Evolutionary conservation across 2,113 vertebrate genomes (phyloP).

Genomic region (Hemicordylus capensis): DNA sequence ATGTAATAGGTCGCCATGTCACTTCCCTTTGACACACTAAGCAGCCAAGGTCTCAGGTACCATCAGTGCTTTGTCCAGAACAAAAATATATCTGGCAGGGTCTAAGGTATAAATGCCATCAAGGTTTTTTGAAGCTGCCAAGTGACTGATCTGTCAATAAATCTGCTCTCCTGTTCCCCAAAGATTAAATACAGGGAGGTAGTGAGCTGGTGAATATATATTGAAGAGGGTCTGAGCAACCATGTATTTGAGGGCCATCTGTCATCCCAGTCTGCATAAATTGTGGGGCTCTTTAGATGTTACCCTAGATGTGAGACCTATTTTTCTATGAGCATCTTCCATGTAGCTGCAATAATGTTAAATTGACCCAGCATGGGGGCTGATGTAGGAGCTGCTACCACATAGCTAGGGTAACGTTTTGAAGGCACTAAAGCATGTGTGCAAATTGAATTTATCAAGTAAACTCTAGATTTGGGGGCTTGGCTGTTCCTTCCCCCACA

Average conservation of each 20-base stretch:
- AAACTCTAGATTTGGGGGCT: background rate
- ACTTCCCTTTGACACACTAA: background rate
- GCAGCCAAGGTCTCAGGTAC: background rate
- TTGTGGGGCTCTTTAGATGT: background rate
- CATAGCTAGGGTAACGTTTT: background rate
- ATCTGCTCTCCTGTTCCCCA: background rate
- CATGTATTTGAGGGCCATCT: background rate
- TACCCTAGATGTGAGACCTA: background rate
- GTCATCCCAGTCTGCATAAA: background rate
- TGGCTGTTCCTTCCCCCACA: background rate
- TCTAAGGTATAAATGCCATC: background rate
- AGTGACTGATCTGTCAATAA: background rate
- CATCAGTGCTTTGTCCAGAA: background rate
- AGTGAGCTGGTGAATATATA: too few relatives aligned
- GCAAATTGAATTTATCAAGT: background rate
- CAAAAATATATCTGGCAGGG: background rate
- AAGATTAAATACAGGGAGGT: background rate
- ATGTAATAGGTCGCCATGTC: background rate
- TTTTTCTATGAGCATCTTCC: background rate
- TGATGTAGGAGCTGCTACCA: background rate
- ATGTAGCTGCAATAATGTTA: background rate
- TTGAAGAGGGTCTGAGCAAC: background rate
- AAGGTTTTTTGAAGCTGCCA: background rate
- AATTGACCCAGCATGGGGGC: background rate
- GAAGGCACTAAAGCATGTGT: background rate